Conservation (phyloP, 2,113 vertebrate genomes). For the Diadophis punctatus region DNA sequence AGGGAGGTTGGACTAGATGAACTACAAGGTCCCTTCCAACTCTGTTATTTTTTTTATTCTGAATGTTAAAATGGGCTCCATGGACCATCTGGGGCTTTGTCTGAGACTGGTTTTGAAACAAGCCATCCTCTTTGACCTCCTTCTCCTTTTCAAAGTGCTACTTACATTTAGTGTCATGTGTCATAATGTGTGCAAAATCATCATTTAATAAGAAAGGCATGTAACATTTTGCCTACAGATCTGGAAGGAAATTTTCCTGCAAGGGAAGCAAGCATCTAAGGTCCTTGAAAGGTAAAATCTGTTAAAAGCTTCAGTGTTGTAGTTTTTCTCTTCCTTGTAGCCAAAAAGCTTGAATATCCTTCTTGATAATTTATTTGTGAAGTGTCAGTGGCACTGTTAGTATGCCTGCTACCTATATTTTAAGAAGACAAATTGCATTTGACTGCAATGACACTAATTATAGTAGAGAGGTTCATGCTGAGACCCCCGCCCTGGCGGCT, state of each 20-base stretch:
- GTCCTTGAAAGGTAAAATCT: neutral
- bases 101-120: neutral
- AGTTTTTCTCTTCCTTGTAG: conserved; percentile 17
- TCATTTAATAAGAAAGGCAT: neutral
- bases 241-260: neutral
- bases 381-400: conserved; percentile 57
- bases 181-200: neutral
- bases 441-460: conserved; percentile 68
- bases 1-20: too few relatives aligned
- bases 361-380: conserved; percentile 45
- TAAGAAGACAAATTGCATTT: conserved; percentile 66
- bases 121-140: neutral
- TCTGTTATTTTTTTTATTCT: too few relatives aligned
- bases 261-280: neutral
- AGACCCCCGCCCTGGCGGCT: conserved; percentile 51
- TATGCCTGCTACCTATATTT: conserved; percentile 57
- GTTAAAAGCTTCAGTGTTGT: rapidly evolving
- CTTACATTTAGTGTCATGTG: neutral
- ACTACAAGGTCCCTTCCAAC: too few relatives aligned
- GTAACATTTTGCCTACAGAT: neutral
- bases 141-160: neutral
- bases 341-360: conserved; percentile 48
- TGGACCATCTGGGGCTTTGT: neutral
- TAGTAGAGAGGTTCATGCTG: conserved; percentile 58
- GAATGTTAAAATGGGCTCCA: neutral